These are phyloP conservation scores for Struthio camelus DNA, from an alignment of 2,113 vertebrate species.

Conservation along the genomic window DNA sequence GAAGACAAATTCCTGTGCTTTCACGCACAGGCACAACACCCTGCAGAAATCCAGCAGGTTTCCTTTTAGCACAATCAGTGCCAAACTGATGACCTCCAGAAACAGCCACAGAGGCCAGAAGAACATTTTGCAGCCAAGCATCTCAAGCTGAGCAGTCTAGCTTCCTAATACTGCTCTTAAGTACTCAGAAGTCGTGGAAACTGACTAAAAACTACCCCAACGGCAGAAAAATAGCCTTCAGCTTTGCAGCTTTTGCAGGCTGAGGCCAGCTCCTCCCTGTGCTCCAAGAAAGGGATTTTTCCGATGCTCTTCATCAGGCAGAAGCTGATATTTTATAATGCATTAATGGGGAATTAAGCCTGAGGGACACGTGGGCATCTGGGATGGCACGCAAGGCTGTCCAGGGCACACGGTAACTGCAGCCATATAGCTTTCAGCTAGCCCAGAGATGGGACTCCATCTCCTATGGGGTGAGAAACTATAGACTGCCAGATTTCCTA, in stretches of 20 bases:
- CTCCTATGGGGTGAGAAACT: too few relatives aligned
- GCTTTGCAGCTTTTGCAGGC: neutral
- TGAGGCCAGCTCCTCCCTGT: neutral
- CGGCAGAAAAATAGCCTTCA: neutral
- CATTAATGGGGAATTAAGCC: too few relatives aligned
- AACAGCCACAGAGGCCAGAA: rapidly evolving
- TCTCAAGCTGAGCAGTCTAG: neutral
- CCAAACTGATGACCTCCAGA: rapidly evolving
- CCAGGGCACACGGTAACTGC: too few relatives aligned
- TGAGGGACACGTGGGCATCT: too few relatives aligned
- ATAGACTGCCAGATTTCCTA: neutral
- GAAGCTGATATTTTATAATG: too few relatives aligned
- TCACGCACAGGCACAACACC: neutral
- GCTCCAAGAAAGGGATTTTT: neutral
- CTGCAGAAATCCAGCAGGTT: neutral
- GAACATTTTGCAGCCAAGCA: neutral
- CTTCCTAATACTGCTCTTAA: neutral
- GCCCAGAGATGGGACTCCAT: too few relatives aligned
- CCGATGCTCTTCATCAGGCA: too few relatives aligned
- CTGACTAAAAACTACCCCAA: neutral
- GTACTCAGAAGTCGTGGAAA: neutral
- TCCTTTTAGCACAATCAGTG: neutral
- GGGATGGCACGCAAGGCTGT: too few relatives aligned
- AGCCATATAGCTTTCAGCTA: too few relatives aligned
- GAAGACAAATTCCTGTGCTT: neutral